Base-by-base conservation (phyloP, 23 tunicate species). In the Diplosoma virens region DNA sequence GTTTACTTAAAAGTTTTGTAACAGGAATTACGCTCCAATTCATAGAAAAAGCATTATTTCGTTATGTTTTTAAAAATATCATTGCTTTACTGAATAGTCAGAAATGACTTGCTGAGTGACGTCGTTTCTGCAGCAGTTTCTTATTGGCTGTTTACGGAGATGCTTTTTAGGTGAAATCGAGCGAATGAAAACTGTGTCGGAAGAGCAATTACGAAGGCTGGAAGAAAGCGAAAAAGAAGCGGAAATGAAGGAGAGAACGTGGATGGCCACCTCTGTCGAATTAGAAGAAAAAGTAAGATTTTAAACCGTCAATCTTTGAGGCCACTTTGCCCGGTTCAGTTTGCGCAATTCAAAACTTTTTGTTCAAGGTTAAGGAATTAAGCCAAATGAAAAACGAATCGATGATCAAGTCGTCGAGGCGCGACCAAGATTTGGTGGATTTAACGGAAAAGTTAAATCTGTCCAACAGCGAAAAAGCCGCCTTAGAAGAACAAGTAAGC, bases 241-340 rank as follows among this genome's bases (percentile, higher is more conserved):
- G 5, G 60, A 56, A 58, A 28, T 23, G 55, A 84, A 84, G 46
- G 83, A 84, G 37, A 79, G 78, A 29, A 33, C 90, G 0, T 84
- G 90, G 90, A 31, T 77, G 61, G 66, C 60, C 50, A 84, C 90
- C 5, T 84, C 78, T 11, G 23, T 63, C 1, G 79, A 84, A 14
- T 72, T 84, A 26, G 82, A 84, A 58, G 34, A 71, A 23, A 58
- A 84, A 80, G 90, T 84, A 47, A 55, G 61, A n/a, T n/a, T n/a
- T 55, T 11, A 14, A 41, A 7, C 50, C 50, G 14, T 9, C 9
- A 7, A 14, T 9, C 50, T 9, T 9, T 9, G 50, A 41, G 14
- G 9, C 9, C 50, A 9, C 50, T 41, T 41, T 41, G 50, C 50
- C 9, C 14, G 14, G 14, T 14, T 7, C 50, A 41, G 11, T 14